Conservation (phyloP, 2,113 vertebrate genomes). For the Eleginops maclovinus region DNA sequence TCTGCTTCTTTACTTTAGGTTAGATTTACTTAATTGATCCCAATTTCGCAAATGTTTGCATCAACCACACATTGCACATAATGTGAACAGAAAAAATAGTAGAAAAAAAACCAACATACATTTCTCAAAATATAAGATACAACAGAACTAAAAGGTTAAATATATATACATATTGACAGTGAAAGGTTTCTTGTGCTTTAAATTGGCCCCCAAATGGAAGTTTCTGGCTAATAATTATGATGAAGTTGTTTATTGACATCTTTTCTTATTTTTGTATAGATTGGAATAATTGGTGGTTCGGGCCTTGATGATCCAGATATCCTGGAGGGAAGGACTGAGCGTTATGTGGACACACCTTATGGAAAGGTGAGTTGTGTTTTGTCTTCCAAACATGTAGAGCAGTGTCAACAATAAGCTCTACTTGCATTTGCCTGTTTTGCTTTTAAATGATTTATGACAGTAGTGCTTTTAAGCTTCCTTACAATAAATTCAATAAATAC, state of each 20-base stretch:
- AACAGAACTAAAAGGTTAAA: too few species aligned
- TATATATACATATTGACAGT: too few species aligned
- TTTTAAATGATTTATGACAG: not conserved
- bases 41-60: too few species aligned
- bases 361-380: conserved; percentile 89
- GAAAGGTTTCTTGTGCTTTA: too few species aligned
- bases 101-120: too few species aligned
- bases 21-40: too few species aligned
- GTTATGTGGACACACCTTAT: conserved; percentile 94
- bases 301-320: conserved; percentile 96
- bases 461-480: not conserved
- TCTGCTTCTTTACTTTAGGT: too few species aligned
- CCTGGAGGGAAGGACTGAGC: conserved; percentile 93
- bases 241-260: not conserved
- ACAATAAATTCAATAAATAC: too few species aligned
- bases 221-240: not conserved
- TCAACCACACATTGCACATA: too few species aligned
- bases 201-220: not conserved
- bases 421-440: not conserved
- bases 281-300: conserved; percentile 97
- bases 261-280: conserved; percentile 77
- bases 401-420: not conserved
- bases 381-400: not conserved
- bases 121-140: too few species aligned
- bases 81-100: too few species aligned